Evolutionary conservation across 1,140 invertebrate genomes (phyloP).

Genomic region (Lordiphosa stackelbergi): DNA sequence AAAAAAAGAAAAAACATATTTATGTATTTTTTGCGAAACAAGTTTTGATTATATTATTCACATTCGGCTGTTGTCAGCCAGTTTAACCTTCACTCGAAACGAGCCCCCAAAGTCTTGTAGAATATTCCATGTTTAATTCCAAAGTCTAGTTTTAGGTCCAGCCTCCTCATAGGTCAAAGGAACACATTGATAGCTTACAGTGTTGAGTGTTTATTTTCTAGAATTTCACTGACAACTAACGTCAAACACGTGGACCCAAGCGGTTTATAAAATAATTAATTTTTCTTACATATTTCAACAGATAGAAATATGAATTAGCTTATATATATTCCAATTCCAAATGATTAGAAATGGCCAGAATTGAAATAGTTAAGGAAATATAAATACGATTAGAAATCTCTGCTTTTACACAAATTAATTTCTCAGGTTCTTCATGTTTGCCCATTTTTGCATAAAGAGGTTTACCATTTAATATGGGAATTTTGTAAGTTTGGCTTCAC

Average conservation of each 20-base stretch:
- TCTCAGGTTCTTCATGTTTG: too few species aligned
- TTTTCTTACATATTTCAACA: too few species aligned
- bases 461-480: too few species aligned
- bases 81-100: conserved; percentile 16
- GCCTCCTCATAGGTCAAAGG: conserved; percentile 42
- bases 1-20: conserved; percentile 14
- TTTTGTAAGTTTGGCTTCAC: too few species aligned
- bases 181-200: conserved; percentile 24
- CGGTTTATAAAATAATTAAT: not conserved
- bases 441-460: too few species aligned
- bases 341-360: too few species aligned
- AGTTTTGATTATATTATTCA: conserved; percentile 16
- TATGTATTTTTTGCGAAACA: conserved; percentile 27
- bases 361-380: too few species aligned
- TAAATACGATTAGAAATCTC: too few species aligned
- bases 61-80: conserved; percentile 22
- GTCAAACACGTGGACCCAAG: conserved; percentile 15
- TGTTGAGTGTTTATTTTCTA: not conserved
- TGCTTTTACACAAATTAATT: too few species aligned
- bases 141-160: conserved; percentile 41
- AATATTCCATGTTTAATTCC: conserved; percentile 27
- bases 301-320: too few species aligned
- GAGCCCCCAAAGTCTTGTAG: conserved; percentile 18
- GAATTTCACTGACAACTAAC: not conserved
- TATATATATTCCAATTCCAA: too few species aligned